Conservation (phyloP, 2,113 vertebrate species). For the cat (Felis catus) region DNA sequence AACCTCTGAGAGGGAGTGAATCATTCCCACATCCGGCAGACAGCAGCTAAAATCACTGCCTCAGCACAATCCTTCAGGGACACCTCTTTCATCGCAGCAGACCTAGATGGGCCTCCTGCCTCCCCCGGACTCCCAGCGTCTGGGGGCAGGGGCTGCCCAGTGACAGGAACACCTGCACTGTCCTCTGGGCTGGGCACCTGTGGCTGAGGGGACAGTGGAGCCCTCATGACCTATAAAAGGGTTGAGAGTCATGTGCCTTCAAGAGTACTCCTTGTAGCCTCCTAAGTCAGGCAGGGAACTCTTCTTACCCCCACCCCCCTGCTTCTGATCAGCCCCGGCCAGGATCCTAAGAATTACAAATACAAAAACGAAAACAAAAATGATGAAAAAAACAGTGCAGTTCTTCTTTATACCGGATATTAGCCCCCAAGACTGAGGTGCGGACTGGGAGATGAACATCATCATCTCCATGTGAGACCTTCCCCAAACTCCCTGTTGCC, state of each 20-base stretch:
- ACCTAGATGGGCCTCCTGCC: not conserved
- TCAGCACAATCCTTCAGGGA: not conserved
- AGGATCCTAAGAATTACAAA: not conserved
- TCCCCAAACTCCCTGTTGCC: not conserved
- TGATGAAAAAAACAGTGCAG: not conserved
- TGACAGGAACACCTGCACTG: not conserved
- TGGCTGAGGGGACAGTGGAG: too few species aligned
- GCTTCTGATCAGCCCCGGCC: not conserved
- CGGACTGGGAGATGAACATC: not conserved
- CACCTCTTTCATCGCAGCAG: not conserved
- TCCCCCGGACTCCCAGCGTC: not conserved
- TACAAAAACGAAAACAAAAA: not conserved
- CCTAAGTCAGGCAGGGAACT: not conserved
- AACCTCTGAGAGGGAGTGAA: not conserved
- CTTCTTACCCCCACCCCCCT: not conserved
- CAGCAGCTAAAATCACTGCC: not conserved
- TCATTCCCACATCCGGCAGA: not conserved
- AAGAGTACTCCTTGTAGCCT: not conserved
- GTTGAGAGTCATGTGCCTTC: not conserved
- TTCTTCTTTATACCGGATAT: not conserved
- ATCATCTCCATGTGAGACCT: not conserved
- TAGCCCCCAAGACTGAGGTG: not conserved
- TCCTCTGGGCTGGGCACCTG: not conserved
- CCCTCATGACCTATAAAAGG: not conserved
- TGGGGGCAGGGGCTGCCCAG: not conserved